Evolutionary conservation across 2,113 vertebrate species (phyloP).

Genomic region (Gavialis gangeticus): DNA sequence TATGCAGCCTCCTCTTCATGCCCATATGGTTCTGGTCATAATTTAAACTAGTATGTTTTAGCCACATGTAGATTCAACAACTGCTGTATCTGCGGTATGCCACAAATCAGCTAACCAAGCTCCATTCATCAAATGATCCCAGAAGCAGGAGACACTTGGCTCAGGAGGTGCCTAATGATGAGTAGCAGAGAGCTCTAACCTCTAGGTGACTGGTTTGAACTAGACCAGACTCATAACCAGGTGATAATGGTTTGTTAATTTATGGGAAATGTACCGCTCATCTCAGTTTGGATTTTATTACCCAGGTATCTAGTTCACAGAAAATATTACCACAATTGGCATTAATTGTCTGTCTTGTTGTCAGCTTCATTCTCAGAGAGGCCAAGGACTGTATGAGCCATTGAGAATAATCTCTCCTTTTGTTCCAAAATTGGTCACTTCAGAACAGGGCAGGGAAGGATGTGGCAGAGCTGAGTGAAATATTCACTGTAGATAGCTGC

Average conservation of each 20-base stretch:
- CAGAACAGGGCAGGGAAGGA: not conserved
- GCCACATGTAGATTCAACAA: rapidly evolving
- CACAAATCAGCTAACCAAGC: rapidly evolving
- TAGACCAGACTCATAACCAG: not conserved
- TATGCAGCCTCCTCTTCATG: rapidly evolving
- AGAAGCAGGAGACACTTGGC: not conserved
- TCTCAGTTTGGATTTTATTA: not conserved
- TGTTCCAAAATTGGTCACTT: not conserved
- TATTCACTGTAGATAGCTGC: not conserved
- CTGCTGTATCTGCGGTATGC: not conserved
- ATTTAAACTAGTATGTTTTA: not conserved
- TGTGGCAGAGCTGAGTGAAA: rapidly evolving
- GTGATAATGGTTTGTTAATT: not conserved
- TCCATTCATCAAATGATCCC: rapidly evolving
- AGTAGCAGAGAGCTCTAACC: not conserved
- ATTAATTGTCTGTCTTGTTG: not conserved
- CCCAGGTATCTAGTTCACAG: not conserved
- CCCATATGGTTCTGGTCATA: not conserved
- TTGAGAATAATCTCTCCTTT: not conserved
- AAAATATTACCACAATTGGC: not conserved
- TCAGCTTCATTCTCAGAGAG: not conserved
- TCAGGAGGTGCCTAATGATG: not conserved
- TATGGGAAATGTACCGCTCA: not conserved
- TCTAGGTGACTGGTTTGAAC: not conserved
- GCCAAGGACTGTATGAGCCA: no score